Evolutionary conservation across 2,797 vertebrate species (phyloP), one percentile per base, ranked within the genome.

Genomic region (Philypnodon macrostomus): DNA sequence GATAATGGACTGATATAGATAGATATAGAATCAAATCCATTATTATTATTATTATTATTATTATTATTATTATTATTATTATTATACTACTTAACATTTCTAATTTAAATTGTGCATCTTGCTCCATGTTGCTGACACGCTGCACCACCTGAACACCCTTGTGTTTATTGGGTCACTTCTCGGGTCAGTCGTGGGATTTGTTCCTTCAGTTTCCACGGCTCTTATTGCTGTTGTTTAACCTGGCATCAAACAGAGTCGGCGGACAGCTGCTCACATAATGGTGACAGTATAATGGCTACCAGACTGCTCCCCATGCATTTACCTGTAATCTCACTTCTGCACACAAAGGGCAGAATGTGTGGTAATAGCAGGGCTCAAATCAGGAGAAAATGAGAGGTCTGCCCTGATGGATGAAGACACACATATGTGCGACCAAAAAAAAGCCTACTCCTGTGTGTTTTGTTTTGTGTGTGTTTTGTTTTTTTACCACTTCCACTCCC

Each of bases 211-310:
- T 8, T 7, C 18, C n/a, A 10, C 8, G 23, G 12, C 2, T 39
- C n/a, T 19, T n/a, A 13, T n/a, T 23, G 37, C 10, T 41, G n/a
- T 27, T 41, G 24, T 41, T 41, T 27, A 41, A 41, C 9, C 40
- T 27, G 2, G 16, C 24, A 44, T 44, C 40, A 44, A 44, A 44
- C 26, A 17, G 21, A 41, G 27, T 51, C 40, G 17, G 29, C 33
- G 18, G 58, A 53, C 58, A 61, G 37, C 50, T 30, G 26, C 46
- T 46, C 23, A 17, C 36, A 30, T 48, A 47, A 53, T 42, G 15
- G 44, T 47, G 36, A 42, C 44, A 24, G 16, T 50, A 42, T 61
- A 61, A 61, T 61, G 36, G 32, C 36, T 53, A 30, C 33, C 57
- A 49, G 57, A 49, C 47, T 32, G 27, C 35, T 46, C 26, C 21